Evolutionary conservation across 2,888 invertebrate genomes (phyloP).

Genomic region (Eristalis pertinax): DNA sequence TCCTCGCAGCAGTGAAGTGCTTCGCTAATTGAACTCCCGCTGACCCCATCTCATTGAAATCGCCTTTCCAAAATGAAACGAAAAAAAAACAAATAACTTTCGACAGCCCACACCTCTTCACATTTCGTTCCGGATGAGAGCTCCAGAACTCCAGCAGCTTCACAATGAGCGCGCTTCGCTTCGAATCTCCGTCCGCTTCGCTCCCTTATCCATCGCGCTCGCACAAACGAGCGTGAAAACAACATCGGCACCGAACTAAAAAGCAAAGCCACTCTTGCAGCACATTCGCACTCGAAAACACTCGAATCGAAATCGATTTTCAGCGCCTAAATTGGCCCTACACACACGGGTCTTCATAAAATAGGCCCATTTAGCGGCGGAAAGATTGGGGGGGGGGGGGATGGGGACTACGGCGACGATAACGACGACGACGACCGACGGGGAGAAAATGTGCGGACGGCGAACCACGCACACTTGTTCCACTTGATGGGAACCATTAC

Average conservation of each 20-base stretch:
- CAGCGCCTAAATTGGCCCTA: conserved; percentile 50
- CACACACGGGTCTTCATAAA: conserved; percentile 38
- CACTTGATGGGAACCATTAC: conserved; percentile 41
- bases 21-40: background rate
- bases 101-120: background rate
- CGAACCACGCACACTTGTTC: conserved; percentile 54
- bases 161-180: background rate
- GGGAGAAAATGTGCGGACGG: background rate
- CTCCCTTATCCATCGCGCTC: background rate
- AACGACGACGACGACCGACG: too few species aligned
- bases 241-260: background rate
- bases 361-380: background rate
- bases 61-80: background rate
- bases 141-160: background rate
- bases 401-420: background rate
- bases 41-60: background rate
- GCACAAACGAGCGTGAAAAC: background rate
- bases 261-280: background rate
- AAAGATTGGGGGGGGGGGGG: too few species aligned
- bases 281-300: conserved; percentile 55
- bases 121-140: background rate
- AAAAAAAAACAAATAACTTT: background rate
- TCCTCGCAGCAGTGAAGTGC: background rate
- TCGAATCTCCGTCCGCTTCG: background rate
- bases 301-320: conserved; percentile 63